phyloP scores from a whole-genome alignment of 2,113 vertebrate genomes.

The Tor tambroides region DNA sequence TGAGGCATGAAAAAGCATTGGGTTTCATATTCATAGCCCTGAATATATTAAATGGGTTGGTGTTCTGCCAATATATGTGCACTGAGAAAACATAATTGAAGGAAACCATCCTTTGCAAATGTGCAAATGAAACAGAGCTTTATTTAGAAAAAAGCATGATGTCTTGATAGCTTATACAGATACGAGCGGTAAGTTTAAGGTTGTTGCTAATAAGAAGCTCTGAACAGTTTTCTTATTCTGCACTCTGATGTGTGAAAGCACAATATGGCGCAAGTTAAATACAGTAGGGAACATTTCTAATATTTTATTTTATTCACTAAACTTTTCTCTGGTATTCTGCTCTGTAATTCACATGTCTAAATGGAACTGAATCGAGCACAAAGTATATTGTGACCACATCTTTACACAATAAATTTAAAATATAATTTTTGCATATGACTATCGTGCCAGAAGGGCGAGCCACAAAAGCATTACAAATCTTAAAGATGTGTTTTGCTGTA shows the following conservation, averaged over 20 bases:
- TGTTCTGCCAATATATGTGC: not conserved
- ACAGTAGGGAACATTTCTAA: not conserved
- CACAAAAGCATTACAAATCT: not conserved
- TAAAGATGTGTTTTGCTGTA: not conserved
- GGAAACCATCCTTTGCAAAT: slow-evolving; percentile 1
- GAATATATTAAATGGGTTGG: not conserved
- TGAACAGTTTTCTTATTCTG: not conserved
- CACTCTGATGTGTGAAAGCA: not conserved
- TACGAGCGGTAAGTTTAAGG: not conserved
- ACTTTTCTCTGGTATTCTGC: no score
- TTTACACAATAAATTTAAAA: not conserved
- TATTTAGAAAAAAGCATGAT: not conserved
- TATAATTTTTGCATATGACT: not conserved
- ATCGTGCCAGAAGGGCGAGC: not conserved
- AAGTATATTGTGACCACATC: not conserved
- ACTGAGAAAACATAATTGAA: not conserved
- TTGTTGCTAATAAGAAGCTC: not conserved
- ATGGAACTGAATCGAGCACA: no score
- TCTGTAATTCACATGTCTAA: no score
- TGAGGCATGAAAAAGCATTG: not conserved
- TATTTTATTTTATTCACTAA: no score
- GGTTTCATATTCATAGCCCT: slow-evolving; percentile 13
- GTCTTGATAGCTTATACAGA: not conserved
- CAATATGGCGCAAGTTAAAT: not conserved
- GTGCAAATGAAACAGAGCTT: slow-evolving; percentile 7